These are phyloP conservation scores for Gryllus longicercus DNA, from an alignment of 2,888 invertebrate genomes.

Conservation along the genomic window DNA sequence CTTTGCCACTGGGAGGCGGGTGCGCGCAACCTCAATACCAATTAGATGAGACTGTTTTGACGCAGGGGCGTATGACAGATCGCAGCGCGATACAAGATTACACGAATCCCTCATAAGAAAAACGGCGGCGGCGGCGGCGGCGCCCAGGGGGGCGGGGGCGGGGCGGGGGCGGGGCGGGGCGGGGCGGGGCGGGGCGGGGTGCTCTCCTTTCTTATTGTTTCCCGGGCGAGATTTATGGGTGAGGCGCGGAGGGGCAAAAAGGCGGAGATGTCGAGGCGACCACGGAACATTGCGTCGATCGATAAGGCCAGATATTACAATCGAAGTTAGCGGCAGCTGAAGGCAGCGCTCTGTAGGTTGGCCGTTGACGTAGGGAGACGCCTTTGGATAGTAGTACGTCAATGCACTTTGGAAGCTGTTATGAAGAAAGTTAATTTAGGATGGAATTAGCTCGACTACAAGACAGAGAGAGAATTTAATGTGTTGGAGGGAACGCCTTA, in stretches of 20 bases:
- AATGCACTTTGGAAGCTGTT: too few relatives aligned
- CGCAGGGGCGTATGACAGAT: neutral
- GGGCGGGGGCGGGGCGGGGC: neutral
- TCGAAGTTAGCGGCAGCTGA: neutral
- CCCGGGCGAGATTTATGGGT: neutral
- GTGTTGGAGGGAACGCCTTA: too few relatives aligned
- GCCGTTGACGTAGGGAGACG: too few relatives aligned
- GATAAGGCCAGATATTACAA: neutral
- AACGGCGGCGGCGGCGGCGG: neutral
- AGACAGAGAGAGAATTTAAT: too few relatives aligned
- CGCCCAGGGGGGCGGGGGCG: neutral
- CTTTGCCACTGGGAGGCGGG: too few relatives aligned
- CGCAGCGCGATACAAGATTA: constrained; percentile 17
- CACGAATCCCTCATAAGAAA: constrained; percentile 7
- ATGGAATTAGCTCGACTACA: too few relatives aligned
- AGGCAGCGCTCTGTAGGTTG: too few relatives aligned
- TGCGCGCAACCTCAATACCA: neutral
- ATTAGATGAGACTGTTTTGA: neutral
- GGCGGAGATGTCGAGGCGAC: neutral
- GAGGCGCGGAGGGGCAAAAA: neutral
- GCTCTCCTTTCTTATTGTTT: constrained; percentile 6
- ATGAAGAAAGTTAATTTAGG: too few relatives aligned
- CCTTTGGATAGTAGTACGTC: too few relatives aligned
- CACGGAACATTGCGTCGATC: neutral
- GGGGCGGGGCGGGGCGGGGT: neutral